Evolutionary conservation across 2,888 invertebrate species (phyloP).

Genomic region (Spialia ferax): DNA sequence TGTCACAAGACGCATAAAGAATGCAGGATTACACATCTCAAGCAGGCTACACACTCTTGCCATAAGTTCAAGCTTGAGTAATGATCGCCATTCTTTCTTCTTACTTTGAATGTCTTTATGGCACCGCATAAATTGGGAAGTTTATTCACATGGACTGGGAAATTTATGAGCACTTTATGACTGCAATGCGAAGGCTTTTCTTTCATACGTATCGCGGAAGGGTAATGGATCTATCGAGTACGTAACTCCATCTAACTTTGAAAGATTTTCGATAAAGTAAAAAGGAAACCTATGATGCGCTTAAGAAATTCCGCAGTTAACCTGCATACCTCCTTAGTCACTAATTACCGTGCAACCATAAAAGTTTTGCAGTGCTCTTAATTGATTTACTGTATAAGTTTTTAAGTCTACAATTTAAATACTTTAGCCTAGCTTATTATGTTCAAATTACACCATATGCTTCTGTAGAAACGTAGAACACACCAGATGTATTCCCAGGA

Average conservation of each 20-base stretch:
- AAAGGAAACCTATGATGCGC: too few species aligned
- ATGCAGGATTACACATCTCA: conserved; percentile 28
- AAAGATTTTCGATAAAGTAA: not conserved
- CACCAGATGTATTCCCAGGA: conserved; percentile 76
- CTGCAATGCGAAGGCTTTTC: conserved; percentile 20
- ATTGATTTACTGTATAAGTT: too few species aligned
- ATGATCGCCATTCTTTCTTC: conserved; percentile 58
- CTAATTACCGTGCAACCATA: too few species aligned
- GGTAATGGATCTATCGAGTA: conserved; percentile 16
- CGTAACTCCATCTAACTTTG: not conserved
- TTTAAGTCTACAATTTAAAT: not conserved
- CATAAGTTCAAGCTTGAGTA: conserved; percentile 56
- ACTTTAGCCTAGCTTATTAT: not conserved
- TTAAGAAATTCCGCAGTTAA: too few species aligned
- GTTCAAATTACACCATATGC: conserved; percentile 55
- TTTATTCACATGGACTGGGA: conserved; percentile 6
- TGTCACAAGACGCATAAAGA: conserved; percentile 20
- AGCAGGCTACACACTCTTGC: conserved; percentile 42
- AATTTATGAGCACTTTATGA: conserved; percentile 37
- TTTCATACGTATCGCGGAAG: not conserved
- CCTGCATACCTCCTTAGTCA: too few species aligned
- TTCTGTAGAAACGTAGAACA: conserved; percentile 74
- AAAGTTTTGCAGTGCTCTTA: too few species aligned
- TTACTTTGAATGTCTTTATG: conserved; percentile 60
- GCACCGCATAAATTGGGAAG: conserved; percentile 53